Conservation (phyloP, 2,797 vertebrate genomes). For the Pseudotriccus pelzelni region DNA sequence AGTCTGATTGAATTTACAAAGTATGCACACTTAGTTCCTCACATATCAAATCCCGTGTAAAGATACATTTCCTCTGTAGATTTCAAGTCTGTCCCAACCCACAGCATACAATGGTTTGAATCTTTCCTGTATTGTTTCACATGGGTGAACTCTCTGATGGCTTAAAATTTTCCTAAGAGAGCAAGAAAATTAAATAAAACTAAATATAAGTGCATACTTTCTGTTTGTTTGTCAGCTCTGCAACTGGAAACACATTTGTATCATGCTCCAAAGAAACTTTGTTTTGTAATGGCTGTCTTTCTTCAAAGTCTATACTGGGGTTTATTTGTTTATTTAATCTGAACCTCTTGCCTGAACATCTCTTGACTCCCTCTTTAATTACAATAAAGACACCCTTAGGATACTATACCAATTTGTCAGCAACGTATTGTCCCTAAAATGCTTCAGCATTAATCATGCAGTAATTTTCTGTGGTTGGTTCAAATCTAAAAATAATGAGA, state of each 20-base stretch:
- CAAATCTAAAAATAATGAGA: background rate
- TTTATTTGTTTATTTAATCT: background rate
- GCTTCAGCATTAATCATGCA: background rate
- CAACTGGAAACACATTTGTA: background rate
- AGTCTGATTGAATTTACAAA: background rate
- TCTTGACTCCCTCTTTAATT: constrained; percentile 22
- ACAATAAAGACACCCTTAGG: background rate
- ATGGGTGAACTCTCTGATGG: background rate
- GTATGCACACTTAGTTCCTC: background rate
- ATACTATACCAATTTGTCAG: background rate
- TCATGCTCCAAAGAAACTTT: background rate
- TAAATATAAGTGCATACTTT: background rate
- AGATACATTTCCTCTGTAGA: background rate
- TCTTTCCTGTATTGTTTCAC: background rate
- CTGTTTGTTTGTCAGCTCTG: background rate
- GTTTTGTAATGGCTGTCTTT: background rate
- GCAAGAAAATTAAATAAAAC: background rate
- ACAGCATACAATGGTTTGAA: background rate
- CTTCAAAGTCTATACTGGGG: background rate
- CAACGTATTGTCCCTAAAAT: background rate
- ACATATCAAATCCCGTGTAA: background rate
- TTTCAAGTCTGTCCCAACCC: background rate
- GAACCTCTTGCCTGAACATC: background rate
- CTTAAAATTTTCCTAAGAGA: background rate
- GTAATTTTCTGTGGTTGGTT: background rate